phyloP scores from a whole-genome alignment of 53 echinoderm and acorn worm genomes.

The Crossaster papposus region DNA sequence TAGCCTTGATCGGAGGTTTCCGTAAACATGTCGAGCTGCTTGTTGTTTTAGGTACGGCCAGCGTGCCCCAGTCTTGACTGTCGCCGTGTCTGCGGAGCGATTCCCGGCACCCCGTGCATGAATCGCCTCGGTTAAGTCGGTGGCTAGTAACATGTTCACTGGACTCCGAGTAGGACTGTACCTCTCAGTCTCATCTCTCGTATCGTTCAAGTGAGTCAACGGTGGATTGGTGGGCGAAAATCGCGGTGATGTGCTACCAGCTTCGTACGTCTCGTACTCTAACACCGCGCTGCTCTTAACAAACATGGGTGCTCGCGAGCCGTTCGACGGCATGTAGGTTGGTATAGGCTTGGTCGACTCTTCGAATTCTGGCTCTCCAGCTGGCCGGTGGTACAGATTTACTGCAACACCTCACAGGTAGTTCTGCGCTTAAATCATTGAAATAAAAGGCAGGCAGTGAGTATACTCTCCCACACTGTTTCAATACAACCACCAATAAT shows the following conservation, averaged over 20 bases:
- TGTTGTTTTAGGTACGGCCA: conserved; percentile 57
- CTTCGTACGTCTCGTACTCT: neutral
- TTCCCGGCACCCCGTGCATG: neutral
- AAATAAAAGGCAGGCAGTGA: conserved; percentile 6
- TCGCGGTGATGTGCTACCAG: neutral
- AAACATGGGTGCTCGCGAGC: conserved; percentile 49
- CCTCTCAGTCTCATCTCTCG: conserved; percentile 24
- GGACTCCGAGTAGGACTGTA: conserved; percentile 24
- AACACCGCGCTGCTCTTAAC: conserved; percentile 32
- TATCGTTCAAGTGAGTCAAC: conserved; percentile 65
- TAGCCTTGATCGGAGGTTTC: conserved; percentile 46
- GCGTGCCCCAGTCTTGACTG: neutral
- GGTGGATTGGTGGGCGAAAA: conserved; percentile 47
- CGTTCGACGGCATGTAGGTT: conserved; percentile 48
- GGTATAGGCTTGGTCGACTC: conserved; percentile 22
- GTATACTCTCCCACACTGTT: neutral
- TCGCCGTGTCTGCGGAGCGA: neutral
- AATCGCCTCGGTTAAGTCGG: conserved; percentile 41
- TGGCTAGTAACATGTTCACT: conserved; percentile 46
- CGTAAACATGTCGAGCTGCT: conserved; percentile 50
- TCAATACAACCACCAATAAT: neutral
- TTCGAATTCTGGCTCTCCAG: neutral
- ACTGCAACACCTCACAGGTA: neutral
- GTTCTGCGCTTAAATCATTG: neutral
- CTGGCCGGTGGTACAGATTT: conserved; percentile 6